Evolutionary conservation across 2,113 vertebrate species (phyloP), one percentile per base, ranked within the genome.

Genomic region (Meles meles): DNA sequence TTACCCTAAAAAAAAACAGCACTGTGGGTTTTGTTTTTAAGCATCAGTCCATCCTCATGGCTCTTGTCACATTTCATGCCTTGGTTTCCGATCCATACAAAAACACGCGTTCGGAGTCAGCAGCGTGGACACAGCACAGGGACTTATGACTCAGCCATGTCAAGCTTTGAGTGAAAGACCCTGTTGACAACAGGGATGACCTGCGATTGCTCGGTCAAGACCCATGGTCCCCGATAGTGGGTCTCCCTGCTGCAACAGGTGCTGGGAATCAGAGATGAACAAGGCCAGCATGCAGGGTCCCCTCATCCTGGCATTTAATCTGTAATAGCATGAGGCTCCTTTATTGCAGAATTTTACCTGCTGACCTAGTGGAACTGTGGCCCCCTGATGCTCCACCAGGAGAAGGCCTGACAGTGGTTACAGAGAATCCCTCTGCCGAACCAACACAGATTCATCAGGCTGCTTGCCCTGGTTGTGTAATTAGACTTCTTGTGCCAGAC

Each of bases 391-490:
- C 15, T 74, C 14, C 34, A 13, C 14, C 20, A 11, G 52, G n/a
- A 44, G 1, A 2, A 34, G 8, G 7, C 59, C 88, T 39, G 23
- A 42, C 23, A 0, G 0, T 11, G 0, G n/a, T 29, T 25, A 3
- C 57, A 1, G 37, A 42, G 71, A 7, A 0, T n/a, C 13, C 8
- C n/a, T 55, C 27, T 34, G 55, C 65, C 7, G 57, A 37, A 29
- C 23, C 34, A 34, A 1, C 31, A 5, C 7, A 17, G 31, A 29
- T 29, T 23, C 59, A 0, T 9, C 18, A 10, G 44, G 17, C 80
- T 37, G 7, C 31, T 31, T n/a, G 14, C 37, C 14, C 3, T 20
- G 5, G 11, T 4, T 21, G 2, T 3, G 9, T 92, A 18, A 55
- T 85, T 59, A 31, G 29, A 31, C 18, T 67, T 77, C 34, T 34